Base-by-base conservation (phyloP, 2,797 vertebrate genomes). In the Hephaestus fuliginosus region DNA sequence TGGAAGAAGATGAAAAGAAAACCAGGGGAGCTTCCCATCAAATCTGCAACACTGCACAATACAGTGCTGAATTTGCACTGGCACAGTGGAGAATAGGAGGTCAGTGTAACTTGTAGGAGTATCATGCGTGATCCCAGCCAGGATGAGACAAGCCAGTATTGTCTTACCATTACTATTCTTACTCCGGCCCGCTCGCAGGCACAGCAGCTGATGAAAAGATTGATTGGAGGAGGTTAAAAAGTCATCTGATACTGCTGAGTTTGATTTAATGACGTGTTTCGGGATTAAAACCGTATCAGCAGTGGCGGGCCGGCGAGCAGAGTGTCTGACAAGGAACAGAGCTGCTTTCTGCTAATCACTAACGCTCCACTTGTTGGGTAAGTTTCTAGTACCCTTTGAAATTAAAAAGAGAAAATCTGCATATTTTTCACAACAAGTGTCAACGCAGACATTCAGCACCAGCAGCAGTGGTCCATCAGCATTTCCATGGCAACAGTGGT, bases 131-230 rank as follows among this genome's bases (percentile, higher is more conserved):
- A 88, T 69, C 84, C 80, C 75, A 83, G 86, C 80, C 88, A 89
- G 86, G 88, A 93, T 92, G 93, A 95, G 89, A 92, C 91, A 92
- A 90, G 84, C 78, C 76, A 78, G 88, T 91, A 94, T 95, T 89
- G 83, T 89, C 84, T 96, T 95, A 94, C 94, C 92, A 95, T 95
- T 95, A 94, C 88, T 86, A 95, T 93, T 93, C 93, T 91, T 87
- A 93, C 89, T 90, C 57, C 65, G 60, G 72, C 80, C 70, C 58
- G 70, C 80, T 91, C 44, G 49, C 89, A 76, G 85, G 89, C 84
- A 88, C 78, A 72, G 86, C 86, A 91, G 81, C 90, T 86, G 93
- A 93, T 91, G 91, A 93, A 92, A 91, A 92, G 91, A 92, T 91
- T 91, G 89, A 94, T 92, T 93, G 86, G 82, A 76, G 86, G 80